These are phyloP conservation scores for Meteorus cinctellus DNA, from an alignment of 2,888 invertebrate genomes.

Conservation along the genomic window DNA sequence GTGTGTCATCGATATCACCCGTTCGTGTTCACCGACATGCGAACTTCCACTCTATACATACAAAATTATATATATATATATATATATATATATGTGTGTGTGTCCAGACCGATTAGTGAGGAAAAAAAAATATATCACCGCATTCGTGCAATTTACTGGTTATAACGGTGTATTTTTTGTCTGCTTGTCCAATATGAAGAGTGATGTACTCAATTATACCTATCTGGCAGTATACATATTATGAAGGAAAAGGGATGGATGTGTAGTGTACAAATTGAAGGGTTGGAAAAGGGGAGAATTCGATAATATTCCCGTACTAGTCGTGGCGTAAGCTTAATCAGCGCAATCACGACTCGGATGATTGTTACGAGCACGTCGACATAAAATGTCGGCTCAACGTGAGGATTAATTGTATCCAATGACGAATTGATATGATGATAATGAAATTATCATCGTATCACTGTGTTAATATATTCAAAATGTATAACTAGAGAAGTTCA, in stretches of 20 bases:
- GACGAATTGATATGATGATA: conserved; percentile 1
- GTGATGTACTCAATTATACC: background rate
- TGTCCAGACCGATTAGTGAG: background rate
- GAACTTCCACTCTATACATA: background rate
- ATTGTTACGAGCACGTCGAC: conserved; percentile 14
- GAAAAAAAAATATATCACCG: background rate
- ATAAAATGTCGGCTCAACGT: conserved; percentile 4
- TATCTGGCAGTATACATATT: background rate
- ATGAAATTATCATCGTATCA: conserved; percentile 4
- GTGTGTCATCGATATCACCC: conserved; percentile 19
- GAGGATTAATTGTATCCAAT: conserved; percentile 13
- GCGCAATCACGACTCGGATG: conserved; percentile 12
- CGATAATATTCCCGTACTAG: background rate
- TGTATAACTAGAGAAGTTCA: background rate
- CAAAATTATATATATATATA: background rate
- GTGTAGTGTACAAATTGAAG: background rate
- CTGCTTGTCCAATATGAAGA: background rate
- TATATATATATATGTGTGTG: too few relatives aligned
- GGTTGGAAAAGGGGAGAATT: background rate
- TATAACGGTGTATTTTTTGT: background rate
- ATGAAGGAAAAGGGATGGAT: background rate
- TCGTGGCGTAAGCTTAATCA: conserved; percentile 15
- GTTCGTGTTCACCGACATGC: conserved; percentile 22
- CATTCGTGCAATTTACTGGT: background rate
- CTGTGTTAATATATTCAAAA: background rate